Percentiles rank a stretch among this genome's conserved stretches.
These are phyloP conservation scores for Archivesica marissinica DNA, from an alignment of 1,140 invertebrate species.

Conservation along the genomic window DNA sequence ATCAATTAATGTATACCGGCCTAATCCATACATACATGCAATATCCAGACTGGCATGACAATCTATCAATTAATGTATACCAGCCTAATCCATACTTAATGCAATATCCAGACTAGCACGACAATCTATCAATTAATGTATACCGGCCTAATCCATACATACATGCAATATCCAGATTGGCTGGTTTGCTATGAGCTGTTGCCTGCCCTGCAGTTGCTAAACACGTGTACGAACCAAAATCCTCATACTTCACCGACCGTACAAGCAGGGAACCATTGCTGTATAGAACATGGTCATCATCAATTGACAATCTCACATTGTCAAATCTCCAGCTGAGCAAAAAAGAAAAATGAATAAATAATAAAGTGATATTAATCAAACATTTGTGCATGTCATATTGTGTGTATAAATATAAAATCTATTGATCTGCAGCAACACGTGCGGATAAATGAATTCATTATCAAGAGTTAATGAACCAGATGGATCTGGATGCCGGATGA, in stretches of 20 bases:
- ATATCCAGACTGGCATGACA: not conserved
- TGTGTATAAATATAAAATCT: not conserved
- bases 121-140: not conserved
- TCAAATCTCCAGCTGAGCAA: slow-evolving; percentile 42
- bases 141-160: not conserved
- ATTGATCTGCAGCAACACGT: not conserved
- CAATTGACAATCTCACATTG: not conserved
- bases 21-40: not conserved
- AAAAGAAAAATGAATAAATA: not conserved
- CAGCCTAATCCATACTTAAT: not conserved
- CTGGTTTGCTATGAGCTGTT: not conserved
- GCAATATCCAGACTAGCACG: not conserved
- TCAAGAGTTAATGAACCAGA: not conserved
- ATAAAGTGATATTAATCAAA: not conserved
- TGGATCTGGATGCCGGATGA: no score
- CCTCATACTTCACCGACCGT: slow-evolving; percentile 26
- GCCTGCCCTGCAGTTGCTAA: not conserved
- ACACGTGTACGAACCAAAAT: slow-evolving; percentile 46
- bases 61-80: not conserved
- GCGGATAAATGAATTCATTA: not conserved
- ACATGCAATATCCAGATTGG: slow-evolving; percentile 38
- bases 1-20: not conserved
- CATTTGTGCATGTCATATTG: not conserved
- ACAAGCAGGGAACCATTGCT: slow-evolving; percentile 39
- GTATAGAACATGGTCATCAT: slow-evolving; percentile 34